Conservation (phyloP, 1,140 invertebrate genomes). For the Venustaconcha ellipsiformis region DNA sequence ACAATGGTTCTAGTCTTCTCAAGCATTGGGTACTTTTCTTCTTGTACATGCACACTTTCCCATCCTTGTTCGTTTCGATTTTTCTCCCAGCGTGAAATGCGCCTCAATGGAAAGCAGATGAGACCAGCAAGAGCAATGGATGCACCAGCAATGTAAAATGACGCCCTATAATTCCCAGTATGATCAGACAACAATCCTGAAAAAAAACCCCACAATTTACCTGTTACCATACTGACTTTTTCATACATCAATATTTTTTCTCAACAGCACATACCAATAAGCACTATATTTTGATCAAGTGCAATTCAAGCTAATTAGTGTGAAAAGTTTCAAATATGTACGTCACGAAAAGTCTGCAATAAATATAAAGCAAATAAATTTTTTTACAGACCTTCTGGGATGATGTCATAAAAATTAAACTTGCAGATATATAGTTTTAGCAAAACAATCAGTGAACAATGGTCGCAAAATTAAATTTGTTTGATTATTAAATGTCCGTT, state of each 20-base stretch:
- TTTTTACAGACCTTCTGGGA: no score
- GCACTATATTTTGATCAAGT: neutral
- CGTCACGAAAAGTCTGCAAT: neutral
- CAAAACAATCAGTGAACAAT: no score
- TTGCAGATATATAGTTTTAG: no score
- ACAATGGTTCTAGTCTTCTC: no score
- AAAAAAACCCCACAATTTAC: neutral
- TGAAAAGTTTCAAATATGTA: neutral
- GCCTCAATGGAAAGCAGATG: slow-evolving; percentile 53
- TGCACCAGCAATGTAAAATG: slow-evolving; percentile 57
- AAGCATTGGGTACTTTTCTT: no score
- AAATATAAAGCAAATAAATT: no score
- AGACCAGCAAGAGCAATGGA: slow-evolving; percentile 49
- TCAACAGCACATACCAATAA: neutral
- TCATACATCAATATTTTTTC: neutral
- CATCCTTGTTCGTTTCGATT: neutral
- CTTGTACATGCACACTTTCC: no score
- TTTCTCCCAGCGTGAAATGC: slow-evolving; percentile 50
- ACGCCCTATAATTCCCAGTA: slow-evolving; percentile 50
- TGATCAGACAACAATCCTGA: slow-evolving; percentile 52
- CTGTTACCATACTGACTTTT: neutral
- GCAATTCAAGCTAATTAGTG: neutral
- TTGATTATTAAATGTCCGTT: no score
- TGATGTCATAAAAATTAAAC: no score
- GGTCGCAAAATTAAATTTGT: no score